phyloP scores from a whole-genome alignment of 2,888 invertebrate species.

The Patella pellucida region DNA sequence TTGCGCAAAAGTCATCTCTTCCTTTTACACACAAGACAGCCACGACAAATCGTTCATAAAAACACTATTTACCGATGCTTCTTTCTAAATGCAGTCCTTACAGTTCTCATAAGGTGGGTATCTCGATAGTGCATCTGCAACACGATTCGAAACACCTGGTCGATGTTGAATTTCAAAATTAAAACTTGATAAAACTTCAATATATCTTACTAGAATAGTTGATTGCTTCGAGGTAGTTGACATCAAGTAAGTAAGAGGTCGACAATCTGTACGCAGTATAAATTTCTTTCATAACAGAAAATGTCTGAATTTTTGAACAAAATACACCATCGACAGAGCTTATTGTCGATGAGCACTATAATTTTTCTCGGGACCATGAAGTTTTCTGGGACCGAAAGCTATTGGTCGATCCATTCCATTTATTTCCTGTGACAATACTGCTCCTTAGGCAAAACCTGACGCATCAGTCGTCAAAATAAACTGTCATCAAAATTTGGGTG shows the following conservation, averaged over 20 bases:
- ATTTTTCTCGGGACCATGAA: conserved; percentile 8
- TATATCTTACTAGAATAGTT: background rate
- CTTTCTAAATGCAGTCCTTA: background rate
- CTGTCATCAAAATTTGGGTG: too few species aligned
- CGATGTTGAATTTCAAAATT: conserved; percentile 1
- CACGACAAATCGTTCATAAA: background rate
- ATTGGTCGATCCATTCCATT: background rate
- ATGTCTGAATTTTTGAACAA: background rate
- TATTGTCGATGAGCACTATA: conserved; percentile 8
- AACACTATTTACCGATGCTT: background rate
- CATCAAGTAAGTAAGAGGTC: background rate
- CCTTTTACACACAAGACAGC: background rate
- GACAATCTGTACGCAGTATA: background rate
- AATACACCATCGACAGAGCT: background rate
- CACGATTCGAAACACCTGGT: background rate
- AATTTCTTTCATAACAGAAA: background rate
- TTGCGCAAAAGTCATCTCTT: background rate
- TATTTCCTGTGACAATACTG: conserved; percentile 6
- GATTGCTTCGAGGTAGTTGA: background rate
- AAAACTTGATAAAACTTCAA: background rate
- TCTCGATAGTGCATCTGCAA: background rate
- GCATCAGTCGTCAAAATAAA: background rate
- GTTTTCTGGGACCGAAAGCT: background rate
- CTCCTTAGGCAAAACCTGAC: background rate
- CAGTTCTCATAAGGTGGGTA: background rate